Percentiles rank a stretch among this genome's conserved stretches.
Conservation (phyloP, 2,888 invertebrate species). For the Ectemnius lituratus region DNA sequence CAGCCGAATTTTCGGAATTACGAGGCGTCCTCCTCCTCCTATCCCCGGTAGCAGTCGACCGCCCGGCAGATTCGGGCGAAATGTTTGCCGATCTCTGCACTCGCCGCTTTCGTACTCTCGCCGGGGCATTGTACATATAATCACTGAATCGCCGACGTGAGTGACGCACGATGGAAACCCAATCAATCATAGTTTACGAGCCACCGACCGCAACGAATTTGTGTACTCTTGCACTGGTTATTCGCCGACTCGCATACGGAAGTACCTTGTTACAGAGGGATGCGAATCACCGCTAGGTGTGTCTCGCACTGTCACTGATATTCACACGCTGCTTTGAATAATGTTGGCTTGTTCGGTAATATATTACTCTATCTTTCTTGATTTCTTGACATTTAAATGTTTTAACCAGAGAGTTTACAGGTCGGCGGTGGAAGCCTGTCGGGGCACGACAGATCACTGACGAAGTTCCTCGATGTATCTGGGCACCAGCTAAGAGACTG, state of each 20-base stretch:
- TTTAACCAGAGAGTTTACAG: too few relatives aligned
- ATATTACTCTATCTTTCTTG: too few relatives aligned
- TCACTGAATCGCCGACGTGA: constrained; percentile 85
- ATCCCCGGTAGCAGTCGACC: not conserved
- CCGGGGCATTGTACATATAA: constrained; percentile 84
- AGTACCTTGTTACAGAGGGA: too few relatives aligned
- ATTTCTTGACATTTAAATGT: too few relatives aligned
- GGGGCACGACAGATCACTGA: not conserved
- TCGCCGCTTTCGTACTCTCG: constrained; percentile 82
- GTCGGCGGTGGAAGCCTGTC: too few relatives aligned
- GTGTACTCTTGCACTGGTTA: not conserved
- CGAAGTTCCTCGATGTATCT: not conserved
- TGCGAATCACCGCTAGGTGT: too few relatives aligned
- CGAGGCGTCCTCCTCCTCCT: constrained; percentile 17
- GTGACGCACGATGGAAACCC: constrained; percentile 87
- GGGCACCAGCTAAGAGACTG: constrained; percentile 16
- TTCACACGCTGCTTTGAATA: too few relatives aligned
- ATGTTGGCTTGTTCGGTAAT: too few relatives aligned
- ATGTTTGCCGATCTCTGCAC: constrained; percentile 64
- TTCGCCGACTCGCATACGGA: not conserved
- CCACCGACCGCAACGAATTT: constrained; percentile 16
- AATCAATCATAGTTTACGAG: constrained; percentile 83
- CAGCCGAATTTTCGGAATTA: constrained; percentile 16
- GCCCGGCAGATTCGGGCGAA: constrained; percentile 5
- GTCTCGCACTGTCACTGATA: too few relatives aligned